Evolutionary conservation across 2,888 invertebrate species (phyloP).

Genomic region (Andricus curvator): DNA sequence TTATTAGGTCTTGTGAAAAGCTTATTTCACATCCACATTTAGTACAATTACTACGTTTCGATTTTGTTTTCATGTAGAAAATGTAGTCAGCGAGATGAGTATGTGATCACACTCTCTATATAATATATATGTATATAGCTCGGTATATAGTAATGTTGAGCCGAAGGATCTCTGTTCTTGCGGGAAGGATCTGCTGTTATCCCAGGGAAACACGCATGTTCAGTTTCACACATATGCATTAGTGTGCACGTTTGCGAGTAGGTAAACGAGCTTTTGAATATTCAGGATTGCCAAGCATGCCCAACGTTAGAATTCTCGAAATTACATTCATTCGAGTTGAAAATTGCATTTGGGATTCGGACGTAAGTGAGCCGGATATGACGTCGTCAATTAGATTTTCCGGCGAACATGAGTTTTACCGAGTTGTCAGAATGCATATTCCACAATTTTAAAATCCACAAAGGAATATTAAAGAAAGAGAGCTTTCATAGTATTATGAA

Average conservation of each 20-base stretch:
- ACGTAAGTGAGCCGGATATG: constrained; percentile 17
- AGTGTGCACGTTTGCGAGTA: constrained; percentile 1
- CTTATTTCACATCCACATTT: neutral
- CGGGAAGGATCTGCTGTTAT: constrained; percentile 28
- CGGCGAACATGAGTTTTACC: neutral
- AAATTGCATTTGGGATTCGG: constrained; percentile 39
- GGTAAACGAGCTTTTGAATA: constrained; percentile 38
- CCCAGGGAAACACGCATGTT: constrained; percentile 18
- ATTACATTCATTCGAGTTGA: constrained; percentile 37
- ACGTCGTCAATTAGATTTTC: constrained; percentile 28
- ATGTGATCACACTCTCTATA: too few species aligned
- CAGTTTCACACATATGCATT: constrained; percentile 5
- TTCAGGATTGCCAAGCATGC: constrained; percentile 27
- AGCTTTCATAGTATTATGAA: neutral
- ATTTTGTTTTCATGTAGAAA: neutral
- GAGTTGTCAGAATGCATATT: neutral
- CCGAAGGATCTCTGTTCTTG: constrained; percentile 25
- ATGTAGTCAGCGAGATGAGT: neutral
- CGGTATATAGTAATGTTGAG: constrained; percentile 16
- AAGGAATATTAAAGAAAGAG: neutral
- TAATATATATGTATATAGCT: too few species aligned
- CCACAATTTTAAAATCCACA: neutral
- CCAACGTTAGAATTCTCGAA: constrained; percentile 30
- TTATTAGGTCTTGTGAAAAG: neutral
- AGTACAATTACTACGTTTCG: neutral